Conservation (phyloP, 2,113 vertebrate species). For the Myiopsitta monachus region DNA sequence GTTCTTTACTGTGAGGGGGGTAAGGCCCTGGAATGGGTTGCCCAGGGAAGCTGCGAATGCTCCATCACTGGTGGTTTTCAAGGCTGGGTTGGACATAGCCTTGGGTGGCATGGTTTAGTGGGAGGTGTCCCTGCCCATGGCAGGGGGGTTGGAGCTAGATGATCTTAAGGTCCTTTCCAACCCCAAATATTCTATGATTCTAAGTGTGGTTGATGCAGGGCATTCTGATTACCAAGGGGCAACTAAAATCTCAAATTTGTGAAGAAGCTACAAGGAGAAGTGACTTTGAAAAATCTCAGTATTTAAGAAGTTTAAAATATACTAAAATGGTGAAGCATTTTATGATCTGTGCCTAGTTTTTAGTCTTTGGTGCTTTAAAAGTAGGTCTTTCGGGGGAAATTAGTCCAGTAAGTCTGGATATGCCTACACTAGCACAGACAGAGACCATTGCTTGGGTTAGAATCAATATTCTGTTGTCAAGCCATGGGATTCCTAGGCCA, state of each 20-base stretch:
- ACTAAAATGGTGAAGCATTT: background rate
- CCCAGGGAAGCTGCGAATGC: no score
- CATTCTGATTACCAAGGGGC: accelerated
- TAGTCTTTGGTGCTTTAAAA: background rate
- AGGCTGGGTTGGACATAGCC: no score
- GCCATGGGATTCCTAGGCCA: background rate
- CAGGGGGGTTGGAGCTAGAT: no score
- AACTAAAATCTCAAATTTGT: background rate
- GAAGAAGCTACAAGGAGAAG: background rate
- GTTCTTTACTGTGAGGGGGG: no score
- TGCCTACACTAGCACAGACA: background rate
- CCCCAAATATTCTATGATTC: no score
- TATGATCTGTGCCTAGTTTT: background rate
- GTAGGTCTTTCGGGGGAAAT: background rate
- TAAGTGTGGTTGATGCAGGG: background rate
- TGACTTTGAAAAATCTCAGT: background rate
- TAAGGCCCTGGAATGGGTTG: no score
- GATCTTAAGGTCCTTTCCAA: no score
- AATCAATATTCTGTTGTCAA: background rate
- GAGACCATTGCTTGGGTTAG: background rate
- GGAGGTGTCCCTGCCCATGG: no score
- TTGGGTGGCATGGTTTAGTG: no score
- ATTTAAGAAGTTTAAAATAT: background rate
- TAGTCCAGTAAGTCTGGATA: background rate
- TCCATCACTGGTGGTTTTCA: no score